These are phyloP conservation scores for Pollicipes pollicipes DNA, from an alignment of 1,140 invertebrate genomes.

Conservation along the genomic window DNA sequence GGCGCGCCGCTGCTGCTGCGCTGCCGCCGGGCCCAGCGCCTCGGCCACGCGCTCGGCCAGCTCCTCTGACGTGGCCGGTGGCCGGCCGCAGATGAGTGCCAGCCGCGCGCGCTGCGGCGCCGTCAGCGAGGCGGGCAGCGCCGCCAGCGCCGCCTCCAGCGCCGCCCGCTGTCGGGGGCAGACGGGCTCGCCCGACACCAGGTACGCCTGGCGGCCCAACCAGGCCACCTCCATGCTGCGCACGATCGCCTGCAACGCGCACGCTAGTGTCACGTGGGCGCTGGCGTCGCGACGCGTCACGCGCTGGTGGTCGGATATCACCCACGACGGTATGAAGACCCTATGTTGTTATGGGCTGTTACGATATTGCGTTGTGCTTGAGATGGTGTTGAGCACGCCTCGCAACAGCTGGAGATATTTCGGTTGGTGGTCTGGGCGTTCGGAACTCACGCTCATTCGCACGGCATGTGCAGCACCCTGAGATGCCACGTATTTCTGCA, in stretches of 20 bases:
- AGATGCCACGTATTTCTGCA: too few species aligned
- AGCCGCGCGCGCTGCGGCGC: neutral
- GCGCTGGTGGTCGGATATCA: too few species aligned
- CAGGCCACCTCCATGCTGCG: slow-evolving; percentile 13
- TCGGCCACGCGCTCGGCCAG: neutral
- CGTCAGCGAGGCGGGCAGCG: neutral
- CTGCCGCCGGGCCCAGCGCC: neutral
- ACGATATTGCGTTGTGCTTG: too few species aligned
- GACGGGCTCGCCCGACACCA: neutral
- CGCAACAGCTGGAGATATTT: too few species aligned
- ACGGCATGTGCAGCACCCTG: too few species aligned
- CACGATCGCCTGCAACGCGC: slow-evolving; percentile 7
- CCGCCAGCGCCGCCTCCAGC: neutral
- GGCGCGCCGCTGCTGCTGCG: neutral
- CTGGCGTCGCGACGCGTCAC: too few species aligned
- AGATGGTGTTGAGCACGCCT: too few species aligned
- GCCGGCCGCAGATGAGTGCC: neutral
- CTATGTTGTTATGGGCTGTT: too few species aligned
- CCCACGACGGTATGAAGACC: too few species aligned
- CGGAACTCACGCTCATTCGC: too few species aligned
- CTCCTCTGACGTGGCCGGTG: neutral
- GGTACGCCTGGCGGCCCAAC: slow-evolving; percentile 8
- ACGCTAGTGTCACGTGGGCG: too few species aligned
- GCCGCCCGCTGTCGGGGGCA: neutral
- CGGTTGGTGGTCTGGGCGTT: too few species aligned